Evolutionary conservation across 2,888 invertebrate genomes (phyloP), one percentile per base, ranked within the genome.

Genomic region (Hofmannophila pseudospretella): DNA sequence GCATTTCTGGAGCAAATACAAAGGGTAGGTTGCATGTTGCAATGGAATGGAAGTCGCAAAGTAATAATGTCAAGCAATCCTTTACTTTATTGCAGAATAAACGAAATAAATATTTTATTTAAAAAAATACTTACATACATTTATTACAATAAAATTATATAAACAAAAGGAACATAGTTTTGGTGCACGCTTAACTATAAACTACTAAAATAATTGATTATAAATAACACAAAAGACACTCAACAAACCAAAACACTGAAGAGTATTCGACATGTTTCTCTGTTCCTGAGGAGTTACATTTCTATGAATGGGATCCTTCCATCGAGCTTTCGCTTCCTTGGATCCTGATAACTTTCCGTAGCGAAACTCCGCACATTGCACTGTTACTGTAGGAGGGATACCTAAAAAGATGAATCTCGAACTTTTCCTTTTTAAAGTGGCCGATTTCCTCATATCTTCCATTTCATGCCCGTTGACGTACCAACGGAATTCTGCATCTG

Each of bases 361-460:
- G 7, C 81, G 79, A 54, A 54, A 86, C 62, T 66, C 88, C 28
- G 77, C 89, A 71, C 78, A 90, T 51, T 62, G 89, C 55, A 69
- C 78, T 45, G 74, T 87, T 33, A 90, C 63, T 58, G 79, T 76
- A 44, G 88, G 77, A 47, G 88, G 66, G 54, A 76, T 34, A 54
- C 86, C 89, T 50, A 82, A 45, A 70, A 80, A 78, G 4, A 72
- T 45, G 0, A 64, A 45, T 8, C 71, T 61, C 1, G 65, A 64
- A 47, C 71, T 75, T 23, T 53, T 65, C 33, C 53, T 61, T 23
- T 60, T 72, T 14, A 84, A 58, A 1, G 58, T 50, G 0, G 58
- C 44, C 1, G 64, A 66, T 8, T 75, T 77, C 36, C 73, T 58
- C 50, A 74, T 53, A 1, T 74, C 70, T 23, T 57, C 53, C 3